Base-by-base conservation (phyloP, 2,888 invertebrate species). In the Sisyra nigra region DNA sequence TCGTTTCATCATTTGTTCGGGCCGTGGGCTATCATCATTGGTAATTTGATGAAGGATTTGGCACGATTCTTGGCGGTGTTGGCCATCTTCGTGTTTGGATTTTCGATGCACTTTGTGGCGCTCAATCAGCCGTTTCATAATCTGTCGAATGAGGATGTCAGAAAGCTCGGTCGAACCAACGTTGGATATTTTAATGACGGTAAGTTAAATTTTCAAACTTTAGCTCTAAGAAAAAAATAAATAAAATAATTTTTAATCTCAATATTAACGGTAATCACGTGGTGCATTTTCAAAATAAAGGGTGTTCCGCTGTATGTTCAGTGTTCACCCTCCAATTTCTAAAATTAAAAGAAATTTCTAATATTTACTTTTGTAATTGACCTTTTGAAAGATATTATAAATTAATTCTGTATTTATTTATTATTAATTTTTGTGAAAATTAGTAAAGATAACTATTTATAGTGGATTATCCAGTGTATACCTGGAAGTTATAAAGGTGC, bases 21-120 rank as follows among this genome's bases (percentile, higher is more conserved):
- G 38, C 98, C 98, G 0, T 99, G 98, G 98, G 97, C 97, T 29
- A 98, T 99, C 58, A 99, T 99, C 61, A 99, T 99, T 56, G 88
- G 96, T 15, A 87, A 89, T 62, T 69, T 89, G 44, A 82, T 89
- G 76, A 89, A 89, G 61, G 93, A 94, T 63, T 69, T 94, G 52
- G 88, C 88, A n/a, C 72, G 93, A 57, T 99, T 99, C 64, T 74
- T 99, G 48, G 96, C 97, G 38, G 97, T 99, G 17, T 67, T 99
- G 57, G 84, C 89, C 29, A 93, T 99, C 61, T 99, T 99, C 66
- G 91, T 99, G 52, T 85, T 94, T 54, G 98, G 98, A 46, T 99
- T 99, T 65, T 96, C 97, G 2, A 87, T 98, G 80, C 88, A 89
- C 56, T 85, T 91, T 51, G 89, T 94, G 29, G 91, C 97, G 8